Percentiles rank a stretch among this genome's conserved stretches.
Conservation (phyloP, 1,140 invertebrate genomes). For the Heliconius nattereri region DNA sequence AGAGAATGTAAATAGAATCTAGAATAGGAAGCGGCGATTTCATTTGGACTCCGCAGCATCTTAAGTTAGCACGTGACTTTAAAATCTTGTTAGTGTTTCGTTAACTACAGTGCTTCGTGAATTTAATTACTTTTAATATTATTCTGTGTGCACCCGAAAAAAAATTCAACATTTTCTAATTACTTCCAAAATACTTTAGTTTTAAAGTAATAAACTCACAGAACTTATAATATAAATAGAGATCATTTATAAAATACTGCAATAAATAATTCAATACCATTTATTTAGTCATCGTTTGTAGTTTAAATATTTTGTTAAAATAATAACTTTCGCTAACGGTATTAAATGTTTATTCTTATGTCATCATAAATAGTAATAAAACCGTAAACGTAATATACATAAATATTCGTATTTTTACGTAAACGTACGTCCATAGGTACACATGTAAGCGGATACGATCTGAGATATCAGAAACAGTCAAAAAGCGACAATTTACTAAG, state of each 20-base stretch:
- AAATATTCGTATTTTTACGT: neutral
- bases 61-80: constrained; percentile 51
- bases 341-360: neutral
- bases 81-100: constrained; percentile 42
- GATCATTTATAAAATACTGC: no score
- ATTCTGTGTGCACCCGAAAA: neutral
- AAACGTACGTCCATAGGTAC: neutral
- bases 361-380: neutral
- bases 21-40: constrained; percentile 59
- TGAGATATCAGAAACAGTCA: constrained; percentile 11
- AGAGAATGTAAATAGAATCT: constrained; percentile 62
- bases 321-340: neutral
- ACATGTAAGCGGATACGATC: neutral
- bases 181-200: neutral
- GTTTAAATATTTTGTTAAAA: neutral
- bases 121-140: constrained; percentile 12
- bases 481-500: constrained; percentile 30
- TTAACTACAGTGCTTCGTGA: constrained; percentile 33
- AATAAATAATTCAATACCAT: neutral
- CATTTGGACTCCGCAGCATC: constrained; percentile 56
- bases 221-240: neutral
- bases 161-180: neutral
- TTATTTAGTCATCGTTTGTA: neutral
- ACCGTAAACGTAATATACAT: neutral
- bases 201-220: neutral